Conservation (phyloP, 2,113 vertebrate species). For the Climacteris rufus region DNA sequence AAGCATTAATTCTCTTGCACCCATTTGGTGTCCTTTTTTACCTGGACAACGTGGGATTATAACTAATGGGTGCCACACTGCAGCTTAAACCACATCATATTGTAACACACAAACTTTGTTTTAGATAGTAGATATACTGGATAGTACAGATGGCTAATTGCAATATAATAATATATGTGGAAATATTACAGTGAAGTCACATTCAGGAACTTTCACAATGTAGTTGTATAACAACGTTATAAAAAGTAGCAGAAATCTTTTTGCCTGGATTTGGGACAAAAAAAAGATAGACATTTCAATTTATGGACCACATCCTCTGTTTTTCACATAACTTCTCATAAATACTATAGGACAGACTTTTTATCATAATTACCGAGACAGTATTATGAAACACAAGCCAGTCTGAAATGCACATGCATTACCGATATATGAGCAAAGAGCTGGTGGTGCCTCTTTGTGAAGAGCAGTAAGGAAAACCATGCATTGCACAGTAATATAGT, state of each 20-base stretch:
- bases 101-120: neutral
- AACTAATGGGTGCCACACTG: neutral
- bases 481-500: neutral
- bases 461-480: neutral
- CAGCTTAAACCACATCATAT: neutral
- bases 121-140: neutral
- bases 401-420: neutral
- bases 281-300: neutral
- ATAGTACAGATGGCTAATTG: neutral
- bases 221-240: neutral
- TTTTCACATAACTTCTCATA: neutral
- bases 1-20: neutral
- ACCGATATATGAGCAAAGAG: neutral
- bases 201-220: neutral
- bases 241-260: neutral
- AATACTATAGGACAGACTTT: neutral
- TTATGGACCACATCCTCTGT: neutral
- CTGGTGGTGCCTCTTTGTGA: neutral
- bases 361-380: neutral
- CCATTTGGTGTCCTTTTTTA: neutral
- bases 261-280: neutral
- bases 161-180: neutral
- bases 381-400: neutral
- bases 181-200: neutral
- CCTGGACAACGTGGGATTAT: no score